Base-by-base conservation (phyloP, 1,140 invertebrate species). In the Trachelipus rathkii region DNA sequence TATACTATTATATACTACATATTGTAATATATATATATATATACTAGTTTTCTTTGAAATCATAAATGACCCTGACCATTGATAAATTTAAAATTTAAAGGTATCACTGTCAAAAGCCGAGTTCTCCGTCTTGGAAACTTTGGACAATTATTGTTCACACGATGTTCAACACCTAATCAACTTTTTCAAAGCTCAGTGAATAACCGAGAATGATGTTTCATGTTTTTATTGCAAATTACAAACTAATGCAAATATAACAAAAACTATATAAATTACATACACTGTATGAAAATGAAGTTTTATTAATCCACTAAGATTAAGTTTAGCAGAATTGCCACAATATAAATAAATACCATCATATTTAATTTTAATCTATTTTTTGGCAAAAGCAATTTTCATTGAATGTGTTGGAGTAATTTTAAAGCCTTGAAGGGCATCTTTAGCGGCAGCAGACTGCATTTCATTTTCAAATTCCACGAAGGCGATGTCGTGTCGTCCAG, bases 381-480 rank as follows among this genome's bases (percentile, higher is more conserved):
- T 99, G 50, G 98, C 98, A 88, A 99, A 99, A 71, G 97, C 96
- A 84, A 99, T 99, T 87, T 98, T 98, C 95, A 99, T 99, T 0
- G 96, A 94, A 87, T 99, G 93, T 4, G 93, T 95, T 5, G 97
- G 97, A 43, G 96, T 98, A 70, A 99, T 97, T 87, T 99, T 99
- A 85, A 99, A 99, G 53, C 97, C 96, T 88, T 99, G 96, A 5
- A 99, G 87, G 9, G 96, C 94, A 86, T 98, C 94, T 86, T 98
- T 98, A 0, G 97, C 97, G 5, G 94, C 93, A 66, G 93, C 93
- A 13, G 97, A 96, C 84, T 98, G 95, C 81, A 94, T 89, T 87
- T 99, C 97, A 85, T 95, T 98, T 82, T 97, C 96, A 89, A 99
- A 99, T 85, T 99, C 98, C 23, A 99, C 97, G 87, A 99, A 99